phyloP scores from a whole-genome alignment of 64 coral and sea anemone genomes.

The Acropora tenuis region DNA sequence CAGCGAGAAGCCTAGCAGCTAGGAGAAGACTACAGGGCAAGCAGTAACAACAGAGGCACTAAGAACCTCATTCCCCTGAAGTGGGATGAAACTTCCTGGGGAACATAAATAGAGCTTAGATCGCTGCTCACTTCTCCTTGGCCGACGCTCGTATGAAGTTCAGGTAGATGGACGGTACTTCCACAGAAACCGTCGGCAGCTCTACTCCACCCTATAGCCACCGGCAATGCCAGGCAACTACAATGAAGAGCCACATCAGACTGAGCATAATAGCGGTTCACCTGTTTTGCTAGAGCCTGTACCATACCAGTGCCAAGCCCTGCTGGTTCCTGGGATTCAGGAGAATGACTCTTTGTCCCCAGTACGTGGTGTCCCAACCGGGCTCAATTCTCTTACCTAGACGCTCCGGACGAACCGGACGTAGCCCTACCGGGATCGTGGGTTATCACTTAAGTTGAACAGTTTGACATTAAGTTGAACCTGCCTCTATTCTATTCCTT shows the following conservation, averaged over 20 bases:
- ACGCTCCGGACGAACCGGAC: not conserved
- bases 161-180: not conserved
- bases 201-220: slow-evolving; percentile 8
- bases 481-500: not conserved
- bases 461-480: slow-evolving; percentile 14
- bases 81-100: slow-evolving; percentile 43
- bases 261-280: slow-evolving; percentile 41
- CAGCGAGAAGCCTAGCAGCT: no score
- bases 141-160: no score
- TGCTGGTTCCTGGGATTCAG: slow-evolving; percentile 10
- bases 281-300: no score
- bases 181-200: slow-evolving; percentile 20
- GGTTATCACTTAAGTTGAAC: slow-evolving; percentile 59
- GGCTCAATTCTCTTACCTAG: not conserved
- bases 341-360: slow-evolving; percentile 42
- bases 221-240: slow-evolving; percentile 29
- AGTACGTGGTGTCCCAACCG: slow-evolving; percentile 3
- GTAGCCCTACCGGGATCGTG: slow-evolving; percentile 33
- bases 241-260: slow-evolving; percentile 48
- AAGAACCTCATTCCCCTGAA: slow-evolving; percentile 35
- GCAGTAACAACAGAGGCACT: slow-evolving; percentile 34
- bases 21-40: slow-evolving; percentile 13
- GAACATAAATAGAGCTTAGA: slow-evolving; percentile 30
- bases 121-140: not conserved
- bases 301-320: not conserved